phyloP scores from a whole-genome alignment of 2,797 vertebrate genomes.

The Micrastur ruficollis region DNA sequence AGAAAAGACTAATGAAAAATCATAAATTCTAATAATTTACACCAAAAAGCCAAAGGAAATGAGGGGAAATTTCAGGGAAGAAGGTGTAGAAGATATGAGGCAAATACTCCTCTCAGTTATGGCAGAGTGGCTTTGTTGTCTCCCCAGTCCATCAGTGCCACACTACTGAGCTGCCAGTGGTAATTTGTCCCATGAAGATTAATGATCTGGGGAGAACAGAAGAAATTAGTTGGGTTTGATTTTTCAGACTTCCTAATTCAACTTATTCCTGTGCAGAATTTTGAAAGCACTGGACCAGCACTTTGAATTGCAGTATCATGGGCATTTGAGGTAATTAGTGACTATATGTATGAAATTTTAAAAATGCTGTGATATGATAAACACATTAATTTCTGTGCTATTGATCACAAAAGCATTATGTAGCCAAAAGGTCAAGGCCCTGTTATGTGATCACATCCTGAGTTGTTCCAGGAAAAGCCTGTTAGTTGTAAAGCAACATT shows the following conservation, averaged over 20 bases:
- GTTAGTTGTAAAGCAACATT: background rate
- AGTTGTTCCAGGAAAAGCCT: conserved; percentile 36
- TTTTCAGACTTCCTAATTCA: conserved; percentile 6
- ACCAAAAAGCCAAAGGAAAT: background rate
- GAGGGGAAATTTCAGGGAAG: background rate
- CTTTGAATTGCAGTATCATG: background rate
- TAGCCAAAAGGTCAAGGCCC: conserved; percentile 45
- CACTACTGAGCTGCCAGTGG: background rate
- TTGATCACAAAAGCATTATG: conserved; percentile 68
- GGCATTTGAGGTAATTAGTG: conserved; percentile 30
- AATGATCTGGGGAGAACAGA: conserved; percentile 10
- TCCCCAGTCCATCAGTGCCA: conserved; percentile 20
- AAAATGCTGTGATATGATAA: conserved; percentile 34
- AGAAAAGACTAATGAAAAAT: background rate
- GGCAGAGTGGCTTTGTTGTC: background rate
- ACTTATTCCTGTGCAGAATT: background rate
- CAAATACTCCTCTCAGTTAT: background rate
- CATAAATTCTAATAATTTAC: background rate
- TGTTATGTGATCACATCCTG: conserved; percentile 48
- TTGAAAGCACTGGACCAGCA: background rate
- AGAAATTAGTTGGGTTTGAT: conserved; percentile 40
- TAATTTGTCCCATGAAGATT: conserved; percentile 58
- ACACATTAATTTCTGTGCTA: conserved; percentile 62
- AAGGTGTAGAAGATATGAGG: background rate
- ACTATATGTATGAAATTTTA: background rate